phyloP scores from a whole-genome alignment of 64 coral and sea anemone genomes.

The Stylophora pistillata region DNA sequence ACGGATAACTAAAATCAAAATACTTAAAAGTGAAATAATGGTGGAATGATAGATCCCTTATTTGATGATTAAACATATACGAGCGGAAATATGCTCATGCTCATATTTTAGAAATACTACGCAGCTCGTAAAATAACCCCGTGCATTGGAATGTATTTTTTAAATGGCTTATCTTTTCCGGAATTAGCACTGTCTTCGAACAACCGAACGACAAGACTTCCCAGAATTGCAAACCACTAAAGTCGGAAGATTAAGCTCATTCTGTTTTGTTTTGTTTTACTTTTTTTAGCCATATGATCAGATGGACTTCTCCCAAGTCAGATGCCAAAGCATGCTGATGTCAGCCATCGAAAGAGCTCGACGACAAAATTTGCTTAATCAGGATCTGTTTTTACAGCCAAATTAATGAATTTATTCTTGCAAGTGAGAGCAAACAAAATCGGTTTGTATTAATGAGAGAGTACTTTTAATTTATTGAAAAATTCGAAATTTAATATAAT shows the following conservation, averaged over 20 bases:
- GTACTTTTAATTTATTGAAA: constrained; percentile 39
- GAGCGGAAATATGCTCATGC: no score
- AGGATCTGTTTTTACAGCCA: constrained; percentile 91
- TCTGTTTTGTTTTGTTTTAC: background rate
- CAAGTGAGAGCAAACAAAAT: background rate
- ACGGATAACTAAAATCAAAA: no score
- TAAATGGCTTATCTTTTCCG: no score
- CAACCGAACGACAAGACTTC: background rate
- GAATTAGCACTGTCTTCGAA: no score
- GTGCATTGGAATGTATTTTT: no score
- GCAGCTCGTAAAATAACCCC: no score
- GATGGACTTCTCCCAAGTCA: constrained; percentile 91
- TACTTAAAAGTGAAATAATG: no score
- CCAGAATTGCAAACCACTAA: background rate
- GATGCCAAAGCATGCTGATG: constrained; percentile 94
- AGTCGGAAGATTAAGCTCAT: background rate
- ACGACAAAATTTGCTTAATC: constrained; percentile 85
- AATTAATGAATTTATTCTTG: constrained; percentile 53
- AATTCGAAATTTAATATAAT: constrained; percentile 39
- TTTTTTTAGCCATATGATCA: constrained; percentile 87
- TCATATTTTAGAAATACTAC: no score
- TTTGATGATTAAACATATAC: no score
- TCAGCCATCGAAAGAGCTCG: constrained; percentile 87
- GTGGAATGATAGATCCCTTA: no score
- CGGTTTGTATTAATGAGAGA: constrained; percentile 1